Base-by-base conservation (phyloP, 2,888 invertebrate genomes). In the Pandemis cinnamomeana region DNA sequence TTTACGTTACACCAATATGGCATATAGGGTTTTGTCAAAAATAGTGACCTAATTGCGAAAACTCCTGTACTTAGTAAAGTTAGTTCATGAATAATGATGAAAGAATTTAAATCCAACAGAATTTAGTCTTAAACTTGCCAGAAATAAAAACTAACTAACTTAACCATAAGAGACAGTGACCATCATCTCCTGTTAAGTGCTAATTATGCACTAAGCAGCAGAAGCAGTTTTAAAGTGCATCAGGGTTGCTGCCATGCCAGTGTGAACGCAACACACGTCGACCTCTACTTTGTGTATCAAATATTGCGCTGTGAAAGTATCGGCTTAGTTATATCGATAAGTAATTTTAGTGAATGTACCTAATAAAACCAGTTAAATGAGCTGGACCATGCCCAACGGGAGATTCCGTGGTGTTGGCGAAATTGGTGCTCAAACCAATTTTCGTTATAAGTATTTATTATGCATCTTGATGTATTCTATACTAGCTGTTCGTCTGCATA, bases 201-300 rank as follows among this genome's bases (percentile, higher is more conserved):
- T 69, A 69, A 73, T 73, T 73, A 73, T 69, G 69, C 64, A 66
- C 69, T 60, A 70, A 55, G 66, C 69, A 66, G 66, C 69, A 69
- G 64, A 51, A 70, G 73, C 66, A 73, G 69, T 66, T 73, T 66
- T 69, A 66, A 66, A 73, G 69, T 73, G 70, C 73, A 73, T 77
- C 74, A 80, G 78, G 78, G 78, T 78, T 78, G 77, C 75, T 58
- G 27, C 58, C 58, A 58, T 58, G 58, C 58, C 71, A 75, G 75
- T 76, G 78, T 75, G 77, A 69, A 67, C 72, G 75, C 75, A 72
- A 68, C 79, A 77, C 78, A 77, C 77, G 76, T 63, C 77, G 82
- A 81, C 81, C 83, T 84, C 78, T 72, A 68, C 72, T 73, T 73
- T 77, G 80, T 79, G 79, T 83, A 78, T 78, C 70, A 73, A 69